Conservation (phyloP, 2,888 invertebrate species). For the Hirtodrosophila alboralis region DNA sequence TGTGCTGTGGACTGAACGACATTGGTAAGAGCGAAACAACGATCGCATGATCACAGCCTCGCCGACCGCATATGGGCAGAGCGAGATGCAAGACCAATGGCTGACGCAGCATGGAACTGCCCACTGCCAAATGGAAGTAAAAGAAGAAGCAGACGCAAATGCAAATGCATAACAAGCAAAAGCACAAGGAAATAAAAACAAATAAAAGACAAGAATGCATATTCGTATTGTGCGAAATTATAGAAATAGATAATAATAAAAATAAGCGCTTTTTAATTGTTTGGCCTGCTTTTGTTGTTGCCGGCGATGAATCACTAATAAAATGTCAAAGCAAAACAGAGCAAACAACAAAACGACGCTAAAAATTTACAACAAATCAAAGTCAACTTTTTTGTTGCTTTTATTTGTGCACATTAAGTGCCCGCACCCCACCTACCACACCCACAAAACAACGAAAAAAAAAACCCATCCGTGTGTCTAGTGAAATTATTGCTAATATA, state of each 20-base stretch:
- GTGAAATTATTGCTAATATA: constrained; percentile 81
- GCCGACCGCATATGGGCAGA: constrained; percentile 41
- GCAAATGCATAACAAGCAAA: constrained; percentile 8
- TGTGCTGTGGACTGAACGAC: constrained; percentile 3
- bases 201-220: constrained; percentile 13
- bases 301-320: constrained; percentile 55
- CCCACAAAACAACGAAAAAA: too few relatives aligned
- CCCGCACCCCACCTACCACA: not conserved
- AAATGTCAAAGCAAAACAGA: constrained; percentile 57
- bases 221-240: constrained; percentile 36
- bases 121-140: constrained; percentile 49
- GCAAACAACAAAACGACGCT: constrained; percentile 43
- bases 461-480: constrained; percentile 49
- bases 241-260: constrained; percentile 49
- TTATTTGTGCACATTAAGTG: constrained; percentile 58
- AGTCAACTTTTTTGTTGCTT: constrained; percentile 52
- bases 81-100: constrained; percentile 79
- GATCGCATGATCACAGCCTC: constrained; percentile 49
- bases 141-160: constrained; percentile 25
- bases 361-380: constrained; percentile 63
- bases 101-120: constrained; percentile 61
- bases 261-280: constrained; percentile 72
- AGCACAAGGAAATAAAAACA: constrained; percentile 15
- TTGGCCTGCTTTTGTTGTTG: constrained; percentile 44
- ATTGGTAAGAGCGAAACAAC: constrained; percentile 55